Base-by-base conservation (phyloP, 23 tunicate species). In the Oikopleura dioica region DNA sequence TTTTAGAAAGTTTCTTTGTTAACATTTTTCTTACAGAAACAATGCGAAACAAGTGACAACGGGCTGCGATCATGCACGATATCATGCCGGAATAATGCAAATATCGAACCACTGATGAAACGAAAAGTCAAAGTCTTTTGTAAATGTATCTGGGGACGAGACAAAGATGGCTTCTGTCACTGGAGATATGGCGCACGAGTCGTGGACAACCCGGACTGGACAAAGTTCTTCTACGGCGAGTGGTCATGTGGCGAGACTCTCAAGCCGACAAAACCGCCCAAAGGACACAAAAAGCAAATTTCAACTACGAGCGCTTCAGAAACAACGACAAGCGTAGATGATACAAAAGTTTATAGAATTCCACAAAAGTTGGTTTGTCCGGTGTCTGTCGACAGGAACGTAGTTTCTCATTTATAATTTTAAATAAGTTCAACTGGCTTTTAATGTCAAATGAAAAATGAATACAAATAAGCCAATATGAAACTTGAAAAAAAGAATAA, bases 121-220 rank as follows among this genome's bases (percentile, higher is more conserved):
- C 72, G 72, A 2, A 63, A 63, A 28, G 72, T 31, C 29, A 28
- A 16, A 9, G 76, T 76, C 35, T 28, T 30, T 4, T 38, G 36
- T 36, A 1, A 59, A 30, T 59, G 69, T 12, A 51, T 51, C 37
- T 51, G 37, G 68, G 28, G 30, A 35, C 35, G 37, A 59, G 80
- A 59, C 59, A n/a, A 36, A 78, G 80, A 59, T 59, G 68, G 68
- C 76, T 68, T 16, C 29, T 35, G 76, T 16, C 37, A 33, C 30
- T 68, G 36, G 68, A 59, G 38, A 59, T 76, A 4, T 78, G 50
- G 51, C 9, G 38, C 79, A 35, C 29, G 80, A 80, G 72, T 63
- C 2, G 33, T 63, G 4, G 72, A 63, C 33, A 63, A 63, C 26
- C 72, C 72, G 4, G 33, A 28, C 16, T 63, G 72, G 72, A 63